Evolutionary conservation across 2,113 vertebrate species (phyloP).

Genomic region (Lycaon pictus): DNA sequence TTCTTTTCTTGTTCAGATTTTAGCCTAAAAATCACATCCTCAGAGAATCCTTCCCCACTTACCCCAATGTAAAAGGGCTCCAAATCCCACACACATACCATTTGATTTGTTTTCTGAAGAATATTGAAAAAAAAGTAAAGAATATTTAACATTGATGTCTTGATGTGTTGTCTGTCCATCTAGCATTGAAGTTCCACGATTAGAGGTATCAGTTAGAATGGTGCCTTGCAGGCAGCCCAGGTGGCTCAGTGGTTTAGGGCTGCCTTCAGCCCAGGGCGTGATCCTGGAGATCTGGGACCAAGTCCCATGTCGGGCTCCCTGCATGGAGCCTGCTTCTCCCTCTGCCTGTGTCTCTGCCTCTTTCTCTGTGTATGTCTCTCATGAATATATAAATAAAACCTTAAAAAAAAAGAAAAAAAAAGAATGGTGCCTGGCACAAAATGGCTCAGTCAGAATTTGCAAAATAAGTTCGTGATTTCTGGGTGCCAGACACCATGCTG

Average conservation of each 20-base stretch:
- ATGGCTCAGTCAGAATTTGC: neutral
- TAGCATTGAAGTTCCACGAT: neutral
- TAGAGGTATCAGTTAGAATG: neutral
- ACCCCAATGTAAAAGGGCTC: neutral
- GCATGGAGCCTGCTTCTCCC: no score
- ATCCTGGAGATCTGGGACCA: no score
- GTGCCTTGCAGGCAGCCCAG: neutral
- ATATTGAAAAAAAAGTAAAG: neutral
- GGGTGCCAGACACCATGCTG: neutral
- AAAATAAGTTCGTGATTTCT: neutral
- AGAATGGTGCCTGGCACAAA: neutral
- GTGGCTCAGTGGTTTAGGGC: no score
- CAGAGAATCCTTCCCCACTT: neutral
- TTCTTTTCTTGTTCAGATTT: conserved; percentile 17
- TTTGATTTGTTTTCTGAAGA: neutral
- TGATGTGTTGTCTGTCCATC: neutral
- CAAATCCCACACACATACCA: neutral
- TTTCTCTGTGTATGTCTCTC: no score
- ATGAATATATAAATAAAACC: no score
- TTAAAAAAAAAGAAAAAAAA: no score
- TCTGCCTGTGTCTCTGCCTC: no score
- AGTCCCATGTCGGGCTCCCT: no score
- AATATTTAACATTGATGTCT: neutral
- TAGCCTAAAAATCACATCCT: neutral
- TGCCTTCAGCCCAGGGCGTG: no score